Evolutionary conservation across 2,888 invertebrate species (phyloP).

Genomic region (Yponomeuta malinellus): DNA sequence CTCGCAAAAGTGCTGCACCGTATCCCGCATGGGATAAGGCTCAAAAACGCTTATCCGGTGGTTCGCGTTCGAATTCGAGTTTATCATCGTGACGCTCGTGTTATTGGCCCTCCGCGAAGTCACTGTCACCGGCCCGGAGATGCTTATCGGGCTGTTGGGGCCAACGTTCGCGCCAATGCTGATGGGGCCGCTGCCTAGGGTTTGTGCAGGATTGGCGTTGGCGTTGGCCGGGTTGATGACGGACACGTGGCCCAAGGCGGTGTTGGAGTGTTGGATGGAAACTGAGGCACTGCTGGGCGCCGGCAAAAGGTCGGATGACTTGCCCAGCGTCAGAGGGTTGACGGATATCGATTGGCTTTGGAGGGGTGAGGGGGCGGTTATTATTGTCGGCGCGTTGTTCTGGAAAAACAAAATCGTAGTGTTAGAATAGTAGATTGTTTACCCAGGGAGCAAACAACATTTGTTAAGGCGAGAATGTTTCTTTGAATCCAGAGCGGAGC

Average conservation of each 20-base stretch:
- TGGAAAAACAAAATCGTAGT: conserved; percentile 27
- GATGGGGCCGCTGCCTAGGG: conserved; percentile 23
- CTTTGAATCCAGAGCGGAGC: too few species aligned
- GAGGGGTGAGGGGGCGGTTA: conserved; percentile 40
- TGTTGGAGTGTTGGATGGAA: conserved; percentile 58
- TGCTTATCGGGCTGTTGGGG: conserved; percentile 51
- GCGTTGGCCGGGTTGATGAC: conserved; percentile 27
- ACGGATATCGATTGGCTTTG: conserved; percentile 58
- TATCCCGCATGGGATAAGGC: conserved; percentile 93
- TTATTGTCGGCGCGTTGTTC: conserved; percentile 47
- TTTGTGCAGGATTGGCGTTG: conserved; percentile 9
- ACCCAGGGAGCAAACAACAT: too few species aligned
- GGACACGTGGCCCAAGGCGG: conserved; percentile 55
- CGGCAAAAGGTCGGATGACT: conserved; percentile 54
- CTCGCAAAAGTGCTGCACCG: conserved; percentile 96
- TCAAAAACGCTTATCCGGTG: conserved; percentile 86
- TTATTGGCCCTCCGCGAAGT: conserved; percentile 80
- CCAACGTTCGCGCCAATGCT: conserved; percentile 27
- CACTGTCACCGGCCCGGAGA: conserved; percentile 78
- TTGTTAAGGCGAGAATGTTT: too few species aligned
- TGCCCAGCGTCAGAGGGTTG: conserved; percentile 52
- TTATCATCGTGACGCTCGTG: conserved; percentile 86
- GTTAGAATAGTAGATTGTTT: neutral
- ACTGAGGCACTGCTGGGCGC: conserved; percentile 44
- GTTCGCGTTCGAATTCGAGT: conserved; percentile 42